phyloP scores from a whole-genome alignment of 2,797 vertebrate genomes.

The Accipiter minullus region DNA sequence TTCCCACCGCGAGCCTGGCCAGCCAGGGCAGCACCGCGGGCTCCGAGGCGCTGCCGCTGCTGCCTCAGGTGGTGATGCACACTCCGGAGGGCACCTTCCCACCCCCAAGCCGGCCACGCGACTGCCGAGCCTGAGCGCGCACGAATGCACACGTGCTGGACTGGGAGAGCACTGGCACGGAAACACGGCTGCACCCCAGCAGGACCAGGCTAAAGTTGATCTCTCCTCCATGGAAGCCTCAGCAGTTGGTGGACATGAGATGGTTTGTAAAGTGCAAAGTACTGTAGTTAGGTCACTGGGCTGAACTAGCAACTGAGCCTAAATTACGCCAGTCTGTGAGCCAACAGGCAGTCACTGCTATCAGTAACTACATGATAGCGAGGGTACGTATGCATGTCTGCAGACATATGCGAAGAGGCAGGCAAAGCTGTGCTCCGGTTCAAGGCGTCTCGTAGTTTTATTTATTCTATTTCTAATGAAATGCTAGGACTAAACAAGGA shows the following conservation, averaged over 20 bases:
- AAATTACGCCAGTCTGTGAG: not conserved
- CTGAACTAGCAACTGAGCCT: not conserved
- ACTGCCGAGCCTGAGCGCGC: rapidly evolving
- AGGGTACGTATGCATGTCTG: rapidly evolving
- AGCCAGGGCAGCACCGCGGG: not conserved
- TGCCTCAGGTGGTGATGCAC: not conserved
- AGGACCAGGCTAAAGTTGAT: not conserved
- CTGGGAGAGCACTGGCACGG: rapidly evolving
- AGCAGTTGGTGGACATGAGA: not conserved
- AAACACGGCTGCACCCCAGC: rapidly evolving
- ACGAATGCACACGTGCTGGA: rapidly evolving
- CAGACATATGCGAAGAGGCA: not conserved
- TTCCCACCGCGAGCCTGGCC: not conserved
- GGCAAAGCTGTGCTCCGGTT: not conserved
- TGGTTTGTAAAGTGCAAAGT: not conserved
- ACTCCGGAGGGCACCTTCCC: not conserved
- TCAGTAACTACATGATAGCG: rapidly evolving
- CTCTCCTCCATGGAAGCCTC: not conserved
- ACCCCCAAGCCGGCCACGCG: rapidly evolving
- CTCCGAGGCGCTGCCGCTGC: rapidly evolving
- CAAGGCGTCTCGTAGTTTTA: not conserved
- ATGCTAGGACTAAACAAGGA: not conserved
- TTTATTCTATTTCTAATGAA: not conserved
- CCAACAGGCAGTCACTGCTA: not conserved
- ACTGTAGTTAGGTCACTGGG: not conserved